These are phyloP conservation scores for Gryon sp. DNA, from an alignment of 1,140 invertebrate species.

Conservation along the genomic window DNA sequence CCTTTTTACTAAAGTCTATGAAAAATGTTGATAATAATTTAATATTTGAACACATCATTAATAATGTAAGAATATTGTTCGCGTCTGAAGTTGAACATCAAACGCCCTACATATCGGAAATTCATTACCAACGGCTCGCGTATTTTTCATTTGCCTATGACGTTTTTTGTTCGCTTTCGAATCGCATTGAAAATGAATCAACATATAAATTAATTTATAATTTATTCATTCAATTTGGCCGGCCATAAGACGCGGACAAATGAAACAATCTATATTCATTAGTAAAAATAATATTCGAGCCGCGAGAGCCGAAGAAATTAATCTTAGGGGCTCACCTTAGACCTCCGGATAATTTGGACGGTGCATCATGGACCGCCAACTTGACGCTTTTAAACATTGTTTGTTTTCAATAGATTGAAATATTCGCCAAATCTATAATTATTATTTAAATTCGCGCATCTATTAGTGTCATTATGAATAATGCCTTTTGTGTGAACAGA, in stretches of 20 bases:
- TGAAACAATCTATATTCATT: conserved; percentile 62
- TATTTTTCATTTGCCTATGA: conserved; percentile 21
- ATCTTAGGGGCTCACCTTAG: conserved; percentile 52
- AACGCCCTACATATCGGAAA: not conserved
- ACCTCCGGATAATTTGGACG: conserved; percentile 37
- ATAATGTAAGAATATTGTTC: conserved; percentile 5
- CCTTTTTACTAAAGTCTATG: too few species aligned
- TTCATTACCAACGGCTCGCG: too few species aligned
- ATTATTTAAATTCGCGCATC: too few species aligned
- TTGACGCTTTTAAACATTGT: conserved; percentile 28
- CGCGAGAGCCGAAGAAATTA: conserved; percentile 40
- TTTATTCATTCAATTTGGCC: conserved; percentile 57
- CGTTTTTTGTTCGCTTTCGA: conserved; percentile 14
- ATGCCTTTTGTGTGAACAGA: too few species aligned
- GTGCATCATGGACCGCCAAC: conserved; percentile 9
- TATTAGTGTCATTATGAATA: too few species aligned
- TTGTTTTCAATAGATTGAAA: conserved; percentile 44
- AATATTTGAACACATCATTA: conserved; percentile 11
- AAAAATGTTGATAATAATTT: too few species aligned
- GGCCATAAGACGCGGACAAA: conserved; percentile 33
- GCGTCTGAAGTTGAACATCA: too few species aligned
- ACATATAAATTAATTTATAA: conserved; percentile 58
- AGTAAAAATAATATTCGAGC: conserved; percentile 53
- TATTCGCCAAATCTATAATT: too few species aligned
- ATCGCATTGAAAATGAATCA: conserved; percentile 37